Evolutionary conservation across 2,113 vertebrate genomes (phyloP).

Genomic region (Laterallus jamaicensis): DNA sequence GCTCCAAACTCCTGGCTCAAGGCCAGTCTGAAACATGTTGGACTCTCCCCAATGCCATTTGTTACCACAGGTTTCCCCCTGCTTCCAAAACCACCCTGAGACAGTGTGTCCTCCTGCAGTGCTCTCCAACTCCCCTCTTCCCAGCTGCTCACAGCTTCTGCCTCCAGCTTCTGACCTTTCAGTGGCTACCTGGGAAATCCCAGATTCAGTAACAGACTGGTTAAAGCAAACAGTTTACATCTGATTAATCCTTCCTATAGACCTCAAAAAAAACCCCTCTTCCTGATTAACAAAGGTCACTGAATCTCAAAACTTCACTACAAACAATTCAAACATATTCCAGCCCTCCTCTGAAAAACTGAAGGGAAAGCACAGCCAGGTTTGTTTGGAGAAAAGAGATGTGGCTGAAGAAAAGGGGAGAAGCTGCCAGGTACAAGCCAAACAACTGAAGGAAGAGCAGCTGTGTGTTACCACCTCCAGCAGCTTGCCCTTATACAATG

Average conservation of each 20-base stretch:
- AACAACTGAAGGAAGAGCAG: background rate
- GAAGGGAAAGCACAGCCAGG: background rate
- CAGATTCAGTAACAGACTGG: conserved; percentile 36
- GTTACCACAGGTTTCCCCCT: background rate
- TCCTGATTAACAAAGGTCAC: conserved; percentile 50
- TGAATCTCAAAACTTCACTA: conserved; percentile 36
- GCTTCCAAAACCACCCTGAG: background rate
- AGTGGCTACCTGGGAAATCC: conserved; percentile 47
- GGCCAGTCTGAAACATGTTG: background rate
- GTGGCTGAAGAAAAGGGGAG: background rate
- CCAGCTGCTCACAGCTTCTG: conserved; percentile 1
- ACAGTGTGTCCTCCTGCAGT: background rate
- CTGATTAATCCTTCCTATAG: conserved; percentile 28
- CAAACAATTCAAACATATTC: background rate
- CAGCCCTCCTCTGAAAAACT: background rate
- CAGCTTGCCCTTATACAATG: background rate
- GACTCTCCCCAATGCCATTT: background rate
- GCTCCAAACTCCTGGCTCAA: background rate
- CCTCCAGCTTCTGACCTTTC: conserved; percentile 46
- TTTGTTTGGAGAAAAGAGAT: background rate
- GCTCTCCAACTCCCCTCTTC: background rate
- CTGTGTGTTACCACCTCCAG: background rate
- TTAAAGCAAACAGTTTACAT: conserved; percentile 41
- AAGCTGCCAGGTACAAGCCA: background rate
- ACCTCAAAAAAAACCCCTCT: background rate